A percentile compares a stretch with the other conserved stretches of the same genome.
Evolutionary conservation across 2,888 invertebrate species (phyloP).

Genomic region (Stomorhina lunata): DNA sequence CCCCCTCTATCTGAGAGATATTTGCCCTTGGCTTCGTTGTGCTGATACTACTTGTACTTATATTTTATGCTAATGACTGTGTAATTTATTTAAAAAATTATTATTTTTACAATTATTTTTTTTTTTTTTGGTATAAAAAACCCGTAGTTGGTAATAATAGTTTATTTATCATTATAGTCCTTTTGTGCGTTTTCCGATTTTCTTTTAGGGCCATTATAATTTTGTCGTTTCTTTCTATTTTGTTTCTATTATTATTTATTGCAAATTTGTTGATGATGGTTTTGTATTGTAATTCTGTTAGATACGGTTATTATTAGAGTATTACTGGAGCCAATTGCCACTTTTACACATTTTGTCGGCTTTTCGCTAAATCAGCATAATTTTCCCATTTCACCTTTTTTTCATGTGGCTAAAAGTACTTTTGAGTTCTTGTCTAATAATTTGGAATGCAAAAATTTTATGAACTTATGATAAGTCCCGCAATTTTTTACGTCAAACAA

Average conservation of each 20-base stretch:
- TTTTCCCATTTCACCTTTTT: slow-evolving; percentile 1
- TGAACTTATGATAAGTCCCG: too few relatives aligned
- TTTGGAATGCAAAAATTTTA: too few relatives aligned
- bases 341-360: background rate
- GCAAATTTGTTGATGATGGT: slow-evolving; percentile 4
- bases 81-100: background rate
- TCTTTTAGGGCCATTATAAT: background rate
- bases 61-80: slow-evolving; percentile 8
- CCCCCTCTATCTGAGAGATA: too few relatives aligned
- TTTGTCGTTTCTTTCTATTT: background rate
- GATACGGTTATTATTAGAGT: background rate
- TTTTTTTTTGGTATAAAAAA: background rate
- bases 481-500: too few relatives aligned
- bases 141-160: background rate
- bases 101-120: slow-evolving; percentile 1
- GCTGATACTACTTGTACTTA: background rate
- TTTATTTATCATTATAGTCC: background rate
- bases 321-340: slow-evolving; percentile 16
- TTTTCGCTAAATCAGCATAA: background rate
- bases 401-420: background rate
- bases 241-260: background rate
- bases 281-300: background rate
- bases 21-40: background rate
- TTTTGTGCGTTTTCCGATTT: background rate
- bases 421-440: too few relatives aligned